Base-by-base conservation (phyloP, 2,888 invertebrate species). In the Molorchus minor region DNA sequence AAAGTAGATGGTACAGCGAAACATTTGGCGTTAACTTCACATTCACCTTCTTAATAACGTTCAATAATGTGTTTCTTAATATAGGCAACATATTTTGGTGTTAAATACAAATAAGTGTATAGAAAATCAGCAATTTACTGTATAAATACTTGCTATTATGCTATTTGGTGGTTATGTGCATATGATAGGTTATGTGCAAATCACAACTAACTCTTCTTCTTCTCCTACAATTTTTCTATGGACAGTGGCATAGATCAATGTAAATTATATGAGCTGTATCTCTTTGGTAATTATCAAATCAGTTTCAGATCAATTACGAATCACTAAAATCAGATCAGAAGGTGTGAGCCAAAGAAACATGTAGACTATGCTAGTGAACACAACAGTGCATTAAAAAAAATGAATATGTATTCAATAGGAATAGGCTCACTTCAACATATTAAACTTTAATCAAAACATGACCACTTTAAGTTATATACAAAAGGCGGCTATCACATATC, bases 1-100 rank as follows among this genome's bases (percentile, higher is more conserved):
- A 36, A 7, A 54, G 25, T 12, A 45, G 7, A 12, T 54, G 54
- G 16, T 44, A 54, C 2, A 35, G 29, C 13, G 16, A n/a, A 25
- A 36, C n/a, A 8, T 16, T 3, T 3, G 29, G 8, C 16, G 20
- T 38, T 16, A 36, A 49, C 3, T 33, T 15, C 10, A n/a, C 15
- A 12, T 15, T 38, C n/a, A 49, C 5, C n/a, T 25, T 38, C 16
- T 38, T 49, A 4, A n/a, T 10, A 5, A 12, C 49, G n/a, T 38
- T 49, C n/a, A 40, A 21, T 0, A 49, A 4, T 2, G 5, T 13
- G 8, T 49, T 49, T 38, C 38, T 38, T 4, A 49, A 8, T 38
- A 38, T 7, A 4, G 49, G 20, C 20, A 49, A 21, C 49, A 49
- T 49, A n/a, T 25, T 38, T 2, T n/a, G 4, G 12, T 10, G 7